phyloP scores from a whole-genome alignment of 2,797 vertebrate genomes.

The Gymnodraco acuticeps region DNA sequence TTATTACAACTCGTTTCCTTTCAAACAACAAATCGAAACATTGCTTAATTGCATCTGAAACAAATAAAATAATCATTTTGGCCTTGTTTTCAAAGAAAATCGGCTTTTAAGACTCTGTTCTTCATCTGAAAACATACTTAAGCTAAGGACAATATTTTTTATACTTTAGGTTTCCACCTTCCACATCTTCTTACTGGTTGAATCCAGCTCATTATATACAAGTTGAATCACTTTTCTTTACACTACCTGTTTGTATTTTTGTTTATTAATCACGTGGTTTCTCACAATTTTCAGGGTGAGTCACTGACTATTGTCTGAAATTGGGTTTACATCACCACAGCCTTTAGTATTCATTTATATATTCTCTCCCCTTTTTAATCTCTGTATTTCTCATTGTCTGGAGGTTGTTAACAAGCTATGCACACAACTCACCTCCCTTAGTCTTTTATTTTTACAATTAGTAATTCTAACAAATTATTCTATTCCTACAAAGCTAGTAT shows the following conservation, averaged over 20 bases:
- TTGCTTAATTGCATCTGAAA: background rate
- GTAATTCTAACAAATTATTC: slow-evolving; percentile 62
- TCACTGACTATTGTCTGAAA: too few species aligned
- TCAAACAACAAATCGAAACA: background rate
- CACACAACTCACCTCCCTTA: slow-evolving; percentile 70
- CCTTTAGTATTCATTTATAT: slow-evolving; percentile 60
- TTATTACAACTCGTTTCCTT: background rate
- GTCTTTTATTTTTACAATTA: slow-evolving; percentile 54
- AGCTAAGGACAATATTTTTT: background rate
- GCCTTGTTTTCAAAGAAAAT: slow-evolving; percentile 6
- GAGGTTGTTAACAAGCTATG: slow-evolving; percentile 78
- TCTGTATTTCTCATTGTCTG: slow-evolving; percentile 26
- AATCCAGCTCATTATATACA: slow-evolving; percentile 23
- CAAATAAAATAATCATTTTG: background rate
- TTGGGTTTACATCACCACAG: slow-evolving; percentile 58
- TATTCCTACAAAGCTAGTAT: slow-evolving; percentile 64
- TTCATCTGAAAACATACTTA: background rate
- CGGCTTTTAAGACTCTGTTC: slow-evolving; percentile 5
- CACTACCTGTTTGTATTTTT: slow-evolving; percentile 24
- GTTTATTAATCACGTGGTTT: slow-evolving; percentile 34
- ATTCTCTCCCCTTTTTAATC: slow-evolving; percentile 13
- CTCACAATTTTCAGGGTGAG: slow-evolving; percentile 62
- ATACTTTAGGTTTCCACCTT: background rate
- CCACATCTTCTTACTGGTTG: background rate
- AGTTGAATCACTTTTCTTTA: slow-evolving; percentile 14